These are phyloP conservation scores for Conus canariensis DNA, from an alignment of 2,888 invertebrate species.

Conservation along the genomic window DNA sequence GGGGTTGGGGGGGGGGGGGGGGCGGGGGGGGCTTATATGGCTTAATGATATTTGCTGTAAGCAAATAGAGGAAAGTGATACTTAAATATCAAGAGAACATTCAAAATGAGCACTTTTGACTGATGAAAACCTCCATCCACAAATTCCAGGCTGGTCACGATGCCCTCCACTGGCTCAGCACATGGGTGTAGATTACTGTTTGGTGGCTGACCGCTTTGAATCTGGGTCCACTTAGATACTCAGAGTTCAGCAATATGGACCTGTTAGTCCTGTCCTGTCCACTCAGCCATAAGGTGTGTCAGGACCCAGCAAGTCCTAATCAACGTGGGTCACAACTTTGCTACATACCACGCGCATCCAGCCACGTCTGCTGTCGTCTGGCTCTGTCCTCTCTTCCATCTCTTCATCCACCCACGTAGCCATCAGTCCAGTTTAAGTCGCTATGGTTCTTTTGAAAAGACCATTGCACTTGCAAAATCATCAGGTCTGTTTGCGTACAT, in stretches of 20 bases:
- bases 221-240: not conserved
- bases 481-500: not conserved
- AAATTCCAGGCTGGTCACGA: constrained; percentile 17
- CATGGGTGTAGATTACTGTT: not conserved
- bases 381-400: not conserved
- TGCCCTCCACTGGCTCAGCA: constrained; percentile 9
- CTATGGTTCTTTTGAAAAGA: constrained; percentile 8
- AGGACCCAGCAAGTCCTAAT: not conserved
- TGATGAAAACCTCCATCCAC: constrained; percentile 3
- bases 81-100: not conserved
- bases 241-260: not conserved
- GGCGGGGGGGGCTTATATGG: too few species aligned
- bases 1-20: too few species aligned
- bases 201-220: constrained; percentile 15
- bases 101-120: not conserved
- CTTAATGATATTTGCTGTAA: not conserved
- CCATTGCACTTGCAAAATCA: constrained; percentile 4
- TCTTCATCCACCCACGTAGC: not conserved
- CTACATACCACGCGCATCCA: not conserved
- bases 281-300: not conserved
- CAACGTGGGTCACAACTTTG: not conserved
- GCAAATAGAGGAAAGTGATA: not conserved
- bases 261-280: constrained; percentile 1
- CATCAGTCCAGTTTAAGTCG: constrained; percentile 3
- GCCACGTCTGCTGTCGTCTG: not conserved